These are phyloP conservation scores for Anastatus disparis DNA, from an alignment of 1,140 invertebrate genomes.

Conservation along the genomic window DNA sequence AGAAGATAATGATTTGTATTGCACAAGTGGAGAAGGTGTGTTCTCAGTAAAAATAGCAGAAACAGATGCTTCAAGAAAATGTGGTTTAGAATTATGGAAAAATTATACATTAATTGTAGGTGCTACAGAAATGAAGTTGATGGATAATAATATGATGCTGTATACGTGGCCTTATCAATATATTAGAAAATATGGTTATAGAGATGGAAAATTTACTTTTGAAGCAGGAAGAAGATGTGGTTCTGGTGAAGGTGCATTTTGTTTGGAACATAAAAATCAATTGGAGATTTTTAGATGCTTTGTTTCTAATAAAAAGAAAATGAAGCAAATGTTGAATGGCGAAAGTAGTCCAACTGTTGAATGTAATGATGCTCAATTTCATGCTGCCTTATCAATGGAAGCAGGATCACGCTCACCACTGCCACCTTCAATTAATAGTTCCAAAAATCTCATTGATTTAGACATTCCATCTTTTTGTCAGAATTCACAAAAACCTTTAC, in stretches of 20 bases:
- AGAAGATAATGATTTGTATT: conserved; percentile 89
- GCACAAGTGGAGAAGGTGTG: conserved; percentile 81
- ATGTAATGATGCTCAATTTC: conserved; percentile 79
- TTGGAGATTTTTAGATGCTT: conserved; percentile 84
- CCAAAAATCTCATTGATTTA: conserved; percentile 64
- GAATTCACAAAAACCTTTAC: conserved; percentile 56
- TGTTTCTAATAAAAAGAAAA: conserved; percentile 83
- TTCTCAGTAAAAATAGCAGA: conserved; percentile 82
- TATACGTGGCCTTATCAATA: conserved; percentile 89
- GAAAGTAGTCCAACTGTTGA: conserved; percentile 75
- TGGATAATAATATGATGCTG: conserved; percentile 74
- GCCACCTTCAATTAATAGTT: conserved; percentile 73
- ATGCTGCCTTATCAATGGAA: conserved; percentile 78
- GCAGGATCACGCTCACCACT: conserved; percentile 80
- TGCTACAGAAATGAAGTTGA: conserved; percentile 77
- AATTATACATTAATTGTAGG: conserved; percentile 80
- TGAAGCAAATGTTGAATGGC: conserved; percentile 81
- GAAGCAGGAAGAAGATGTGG: conserved; percentile 90
- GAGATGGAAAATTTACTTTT: conserved; percentile 85
- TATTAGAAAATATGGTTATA: conserved; percentile 85
- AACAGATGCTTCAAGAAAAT: conserved; percentile 81
- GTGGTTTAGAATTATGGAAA: conserved; percentile 74
- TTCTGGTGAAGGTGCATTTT: conserved; percentile 86
- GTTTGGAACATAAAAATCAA: conserved; percentile 80
- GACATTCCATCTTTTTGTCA: conserved; percentile 58